Percentiles rank a stretch among this genome's conserved stretches.
phyloP scores from a whole-genome alignment of 1,140 invertebrate genomes.

The Scaptodrosophila lebanonensis region DNA sequence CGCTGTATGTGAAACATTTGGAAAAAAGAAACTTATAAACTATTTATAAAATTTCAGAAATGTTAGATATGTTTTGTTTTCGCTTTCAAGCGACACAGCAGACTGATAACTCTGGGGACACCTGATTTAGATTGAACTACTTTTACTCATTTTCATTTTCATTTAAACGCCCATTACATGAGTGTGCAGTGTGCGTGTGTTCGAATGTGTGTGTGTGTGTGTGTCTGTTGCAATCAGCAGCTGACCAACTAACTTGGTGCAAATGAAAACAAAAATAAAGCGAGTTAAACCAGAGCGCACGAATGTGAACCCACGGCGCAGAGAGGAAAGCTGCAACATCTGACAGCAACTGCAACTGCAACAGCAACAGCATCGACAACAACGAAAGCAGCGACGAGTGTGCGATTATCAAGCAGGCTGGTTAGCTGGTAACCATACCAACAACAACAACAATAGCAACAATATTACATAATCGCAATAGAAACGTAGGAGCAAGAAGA shows the following conservation, averaged over 20 bases:
- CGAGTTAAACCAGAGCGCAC: constrained; percentile 39
- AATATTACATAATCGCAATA: constrained; percentile 47
- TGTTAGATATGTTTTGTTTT: too few relatives aligned
- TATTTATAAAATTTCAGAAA: too few relatives aligned
- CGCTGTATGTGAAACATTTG: too few relatives aligned
- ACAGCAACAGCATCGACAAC: too few relatives aligned
- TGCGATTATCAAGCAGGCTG: too few relatives aligned
- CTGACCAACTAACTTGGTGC: constrained; percentile 33
- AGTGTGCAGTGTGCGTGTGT: constrained; percentile 3
- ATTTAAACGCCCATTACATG: constrained; percentile 5
- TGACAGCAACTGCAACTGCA: too few relatives aligned
- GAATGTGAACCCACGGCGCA: too few relatives aligned
- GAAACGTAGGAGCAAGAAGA: constrained; percentile 27
- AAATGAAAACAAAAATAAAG: constrained; percentile 48
- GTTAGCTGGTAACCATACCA: too few relatives aligned
- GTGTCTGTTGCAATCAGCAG: constrained; percentile 40
- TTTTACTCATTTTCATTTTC: constrained; percentile 23
- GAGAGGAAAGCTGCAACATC: too few relatives aligned
- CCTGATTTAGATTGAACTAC: constrained; percentile 3
- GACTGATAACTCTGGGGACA: neutral
- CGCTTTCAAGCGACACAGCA: neutral
- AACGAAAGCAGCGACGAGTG: too few relatives aligned
- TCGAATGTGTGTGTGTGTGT: constrained; percentile 3
- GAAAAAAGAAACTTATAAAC: too few relatives aligned
- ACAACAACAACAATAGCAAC: too few relatives aligned